phyloP scores from a whole-genome alignment of 2,113 vertebrate species.

The Morone chrysops region DNA sequence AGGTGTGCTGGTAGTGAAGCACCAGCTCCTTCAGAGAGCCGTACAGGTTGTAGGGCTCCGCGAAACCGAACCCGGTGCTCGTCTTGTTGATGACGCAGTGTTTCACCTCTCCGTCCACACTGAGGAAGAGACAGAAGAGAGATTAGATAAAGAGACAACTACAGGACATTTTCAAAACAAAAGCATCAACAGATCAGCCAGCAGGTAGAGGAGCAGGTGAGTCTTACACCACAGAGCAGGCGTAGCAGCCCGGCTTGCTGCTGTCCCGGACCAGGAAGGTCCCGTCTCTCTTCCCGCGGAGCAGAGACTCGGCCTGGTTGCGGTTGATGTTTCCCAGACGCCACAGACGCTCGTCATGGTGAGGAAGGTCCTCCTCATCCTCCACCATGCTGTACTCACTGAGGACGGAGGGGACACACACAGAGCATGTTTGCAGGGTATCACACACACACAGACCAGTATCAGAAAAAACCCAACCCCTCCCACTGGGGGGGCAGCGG shows the following conservation, averaged over 20 bases:
- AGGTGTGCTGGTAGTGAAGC: slow-evolving; percentile 99
- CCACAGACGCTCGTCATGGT: slow-evolving; percentile 96
- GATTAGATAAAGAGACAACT: background rate
- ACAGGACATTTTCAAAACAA: background rate
- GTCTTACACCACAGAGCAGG: slow-evolving; percentile 97
- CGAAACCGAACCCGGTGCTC: slow-evolving; percentile 93
- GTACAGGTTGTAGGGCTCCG: slow-evolving; percentile 99
- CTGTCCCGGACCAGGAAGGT: slow-evolving; percentile 98
- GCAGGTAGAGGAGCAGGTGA: background rate
- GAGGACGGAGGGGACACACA: background rate
- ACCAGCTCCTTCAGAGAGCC: slow-evolving; percentile 97
- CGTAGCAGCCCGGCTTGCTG: slow-evolving; percentile 97
- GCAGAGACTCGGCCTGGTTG: slow-evolving; percentile 91
- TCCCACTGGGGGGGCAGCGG: no score
- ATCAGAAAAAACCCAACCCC: no score
- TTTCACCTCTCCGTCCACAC: slow-evolving; percentile 97
- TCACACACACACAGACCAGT: no score
- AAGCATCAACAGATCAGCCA: background rate
- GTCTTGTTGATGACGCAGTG: slow-evolving; percentile 99
- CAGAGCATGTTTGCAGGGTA: background rate
- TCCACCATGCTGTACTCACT: slow-evolving; percentile 98
- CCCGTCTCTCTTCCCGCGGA: slow-evolving; percentile 94
- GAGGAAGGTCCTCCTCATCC: slow-evolving; percentile 96
- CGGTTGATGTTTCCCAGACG: slow-evolving; percentile 97
- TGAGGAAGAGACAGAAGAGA: slow-evolving; percentile 60